Percentiles rank a stretch among this genome's conserved stretches.
Evolutionary conservation across 2,888 invertebrate species (phyloP).

Genomic region (Pogonocherus hispidulus): DNA sequence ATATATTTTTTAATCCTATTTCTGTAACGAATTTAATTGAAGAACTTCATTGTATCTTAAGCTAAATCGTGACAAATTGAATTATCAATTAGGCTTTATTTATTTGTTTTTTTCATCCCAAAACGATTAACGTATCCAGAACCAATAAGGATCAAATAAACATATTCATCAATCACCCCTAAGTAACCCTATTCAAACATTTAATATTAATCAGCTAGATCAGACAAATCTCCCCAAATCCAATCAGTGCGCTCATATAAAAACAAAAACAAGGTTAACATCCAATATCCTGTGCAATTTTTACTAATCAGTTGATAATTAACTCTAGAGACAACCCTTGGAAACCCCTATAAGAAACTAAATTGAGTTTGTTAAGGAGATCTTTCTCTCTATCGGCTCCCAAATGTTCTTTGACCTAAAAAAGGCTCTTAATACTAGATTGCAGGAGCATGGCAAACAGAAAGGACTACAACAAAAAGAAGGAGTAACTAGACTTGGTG

Average conservation of each 20-base stretch:
- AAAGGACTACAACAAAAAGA: constrained; percentile 29
- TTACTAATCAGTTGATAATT: constrained; percentile 63
- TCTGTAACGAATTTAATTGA: neutral
- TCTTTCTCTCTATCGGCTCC: constrained; percentile 51
- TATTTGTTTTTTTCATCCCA: constrained; percentile 3
- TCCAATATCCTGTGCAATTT: constrained; percentile 54
- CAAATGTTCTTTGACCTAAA: constrained; percentile 52
- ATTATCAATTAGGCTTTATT: neutral
- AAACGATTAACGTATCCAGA: constrained; percentile 17
- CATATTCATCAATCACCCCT: constrained; percentile 32
- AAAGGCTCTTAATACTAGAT: constrained; percentile 41
- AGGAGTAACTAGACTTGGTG: constrained; percentile 19
- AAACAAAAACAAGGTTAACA: constrained; percentile 55
- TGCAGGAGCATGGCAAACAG: constrained; percentile 31
- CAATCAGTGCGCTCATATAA: constrained; percentile 42
- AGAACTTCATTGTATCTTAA: no score
- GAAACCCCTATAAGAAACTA: constrained; percentile 50
- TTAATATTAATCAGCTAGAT: constrained; percentile 52
- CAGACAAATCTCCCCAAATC: constrained; percentile 49
- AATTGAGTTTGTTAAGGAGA: constrained; percentile 57
- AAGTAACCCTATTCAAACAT: constrained; percentile 34
- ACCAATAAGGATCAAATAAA: constrained; percentile 23
- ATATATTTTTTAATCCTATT: no score
- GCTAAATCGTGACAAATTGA: neutral
- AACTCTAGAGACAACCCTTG: constrained; percentile 52